phyloP scores from a whole-genome alignment of 2,888 invertebrate species.

The Lissocephala sabroskyi region DNA sequence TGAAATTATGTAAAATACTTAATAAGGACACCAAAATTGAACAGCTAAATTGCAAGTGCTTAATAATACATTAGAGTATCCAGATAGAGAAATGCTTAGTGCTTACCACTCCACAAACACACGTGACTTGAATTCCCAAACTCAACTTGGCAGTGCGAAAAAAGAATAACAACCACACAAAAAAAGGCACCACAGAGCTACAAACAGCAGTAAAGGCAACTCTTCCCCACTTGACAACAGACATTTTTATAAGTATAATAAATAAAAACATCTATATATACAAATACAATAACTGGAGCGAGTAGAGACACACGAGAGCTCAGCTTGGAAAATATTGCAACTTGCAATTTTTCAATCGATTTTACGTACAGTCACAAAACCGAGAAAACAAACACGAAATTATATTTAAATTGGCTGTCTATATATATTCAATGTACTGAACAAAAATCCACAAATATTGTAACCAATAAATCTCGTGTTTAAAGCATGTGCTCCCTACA shows the following conservation, averaged over 20 bases:
- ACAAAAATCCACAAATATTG: constrained; percentile 1
- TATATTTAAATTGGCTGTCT: not conserved
- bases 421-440: constrained; percentile 8
- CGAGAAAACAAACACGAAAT: too few relatives aligned
- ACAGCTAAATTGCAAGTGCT: not conserved
- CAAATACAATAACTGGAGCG: not conserved
- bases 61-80: not conserved
- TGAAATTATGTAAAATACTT: constrained; percentile 1
- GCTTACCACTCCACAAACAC: constrained; percentile 27
- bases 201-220: constrained; percentile 44
- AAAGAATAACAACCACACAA: constrained; percentile 41
- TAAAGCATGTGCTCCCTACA: constrained; percentile 1
- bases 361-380: too few relatives aligned
- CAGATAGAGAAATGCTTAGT: constrained; percentile 17
- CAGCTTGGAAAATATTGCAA: too few relatives aligned
- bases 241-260: constrained; percentile 30
- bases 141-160: constrained; percentile 24
- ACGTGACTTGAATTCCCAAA: constrained; percentile 18
- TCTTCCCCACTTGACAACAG: constrained; percentile 28
- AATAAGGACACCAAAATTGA: not conserved
- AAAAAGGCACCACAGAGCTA: constrained; percentile 62
- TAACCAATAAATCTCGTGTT: constrained; percentile 4
- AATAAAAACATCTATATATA: not conserved
- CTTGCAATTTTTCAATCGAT: too few relatives aligned
- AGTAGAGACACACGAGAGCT: not conserved